Conservation (phyloP, 30 jellyfish, hydroid and myxozoan genomes). For the Mastigias papua region DNA sequence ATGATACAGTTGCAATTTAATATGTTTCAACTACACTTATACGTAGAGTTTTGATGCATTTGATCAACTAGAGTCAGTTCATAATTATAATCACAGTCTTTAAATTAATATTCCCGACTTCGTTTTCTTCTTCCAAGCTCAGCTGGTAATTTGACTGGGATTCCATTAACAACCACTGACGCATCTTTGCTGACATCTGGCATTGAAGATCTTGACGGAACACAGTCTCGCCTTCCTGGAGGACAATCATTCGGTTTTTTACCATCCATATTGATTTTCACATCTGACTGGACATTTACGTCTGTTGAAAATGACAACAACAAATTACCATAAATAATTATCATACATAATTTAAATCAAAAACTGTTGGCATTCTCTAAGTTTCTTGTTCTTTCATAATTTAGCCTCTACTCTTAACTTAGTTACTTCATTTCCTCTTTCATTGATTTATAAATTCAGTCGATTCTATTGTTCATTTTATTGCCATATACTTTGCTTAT, state of each 20-base stretch:
- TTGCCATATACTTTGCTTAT: too few species aligned
- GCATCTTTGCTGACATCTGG: constrained; percentile 77
- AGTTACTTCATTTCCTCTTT: too few species aligned
- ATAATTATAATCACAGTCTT: neutral
- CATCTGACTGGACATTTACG: constrained; percentile 90
- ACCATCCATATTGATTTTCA: constrained; percentile 81
- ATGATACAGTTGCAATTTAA: neutral
- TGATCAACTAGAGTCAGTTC: neutral
- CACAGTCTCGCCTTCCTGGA: constrained; percentile 84
- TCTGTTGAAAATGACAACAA: constrained; percentile 64
- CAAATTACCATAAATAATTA: too few species aligned
- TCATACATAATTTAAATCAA: too few species aligned
- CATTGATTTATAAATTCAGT: too few species aligned
- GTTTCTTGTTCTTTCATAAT: too few species aligned
- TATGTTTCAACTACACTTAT: neutral
- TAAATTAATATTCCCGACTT: neutral
- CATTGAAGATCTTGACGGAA: constrained; percentile 44
- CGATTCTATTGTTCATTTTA: too few species aligned
- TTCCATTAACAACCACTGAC: constrained; percentile 84
- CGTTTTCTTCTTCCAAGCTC: constrained; percentile 38
- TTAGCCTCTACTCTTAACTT: too few species aligned
- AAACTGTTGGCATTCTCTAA: too few species aligned
- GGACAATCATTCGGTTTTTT: constrained; percentile 79
- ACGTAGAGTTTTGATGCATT: neutral
- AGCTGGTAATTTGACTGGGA: constrained; percentile 86